Evolutionary conservation across 2,113 vertebrate species (phyloP), one percentile per base, ranked within the genome.

Genomic region (Eublepharis macularius): DNA sequence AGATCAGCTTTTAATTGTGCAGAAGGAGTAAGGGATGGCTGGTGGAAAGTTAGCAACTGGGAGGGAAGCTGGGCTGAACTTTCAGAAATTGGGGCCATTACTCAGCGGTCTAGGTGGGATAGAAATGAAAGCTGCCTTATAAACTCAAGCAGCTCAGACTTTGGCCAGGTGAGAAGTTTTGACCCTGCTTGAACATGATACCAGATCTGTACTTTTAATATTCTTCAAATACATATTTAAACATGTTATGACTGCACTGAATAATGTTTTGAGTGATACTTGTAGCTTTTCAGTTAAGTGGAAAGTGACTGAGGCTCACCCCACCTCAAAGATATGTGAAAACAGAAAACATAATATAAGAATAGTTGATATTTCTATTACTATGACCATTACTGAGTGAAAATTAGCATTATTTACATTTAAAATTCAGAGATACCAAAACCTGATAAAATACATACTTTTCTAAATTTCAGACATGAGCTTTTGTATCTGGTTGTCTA

Each of bases 11-110:
- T n/a, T n/a, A n/a, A n/a, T n/a, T n/a, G n/a, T 26, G 0, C 0
- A 74, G 47, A 34, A 68, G 75, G 79, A n/a, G 32, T 51, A 2
- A 0, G 0, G 6, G 29, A n/a, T 0, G 0, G 43, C 34, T 24
- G 41, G 16, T 29, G 21, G 41, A 90, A 68, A 4, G 16, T 39
- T 0, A 21, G 13, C 26, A 86, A 12, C 17, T n/a, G 1, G 68
- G n/a, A 6, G 4, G 12, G 68, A 70, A 29, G 29, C 41, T 43
- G 41, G 29, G 24, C 43, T 19, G 41, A 43, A 45, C 26, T 79
- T 63, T 79, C 41, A 14, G 4, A 32, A n/a, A 41, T 26, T 11
- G 69, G 36, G 69, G 34, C 2, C 24, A 2, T 26, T 72, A 70
- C 4, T 1, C 34, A 36, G 3, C 2, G 36, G 19, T 41, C 8